Evolutionary conservation across 2,797 vertebrate species (phyloP), one percentile per base, ranked within the genome.

Genomic region (Petrocephalus schoutedeni): DNA sequence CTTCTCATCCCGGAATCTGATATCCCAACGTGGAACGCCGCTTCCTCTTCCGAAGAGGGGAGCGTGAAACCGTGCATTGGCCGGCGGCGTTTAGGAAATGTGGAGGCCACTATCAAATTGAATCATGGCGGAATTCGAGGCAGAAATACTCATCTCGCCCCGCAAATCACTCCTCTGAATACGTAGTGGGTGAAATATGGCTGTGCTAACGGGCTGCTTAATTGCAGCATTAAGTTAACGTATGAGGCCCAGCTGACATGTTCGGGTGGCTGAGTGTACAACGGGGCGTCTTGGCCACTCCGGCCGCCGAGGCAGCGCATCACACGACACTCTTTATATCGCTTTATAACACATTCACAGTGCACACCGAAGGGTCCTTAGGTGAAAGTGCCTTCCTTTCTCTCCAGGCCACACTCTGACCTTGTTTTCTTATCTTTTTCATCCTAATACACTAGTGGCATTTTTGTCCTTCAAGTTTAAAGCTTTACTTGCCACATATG

Each of bases 191-290:
- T 88, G 93, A 91, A 91, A 88, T 87, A 88, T 57, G 67, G 88
- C 87, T 88, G 87, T 90, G 88, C 59, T 91, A 92, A 93, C 84
- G 84, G 89, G 87, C 85, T 41, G 89, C 88, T 92, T 95, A 93
- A 94, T 93, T 92, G 90, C 58, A 12, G 86, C 77, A 89, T 92
- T 90, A 89, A 87, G 90, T 91, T 92, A 91, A 90, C 88, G 90
- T 90, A 89, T 90, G 87, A 91, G 92, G 91, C 89, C 88, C 89
- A 92, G 92, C 91, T 87, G 90, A 89, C 92, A 87, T 87, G 53
- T 51, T 87, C 88, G 90, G 92, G 91, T 91, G 92, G 91, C 90
- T 90, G 91, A 90, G 90, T 14, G 28, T 80, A 83, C 77, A 87
- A 88, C 89, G 85, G 88, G 89, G 87, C 91, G 86, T 5, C 67